Evolutionary conservation across 2,888 invertebrate genomes (phyloP), one percentile per base, ranked within the genome.

Genomic region (Celastrina argiolus): DNA sequence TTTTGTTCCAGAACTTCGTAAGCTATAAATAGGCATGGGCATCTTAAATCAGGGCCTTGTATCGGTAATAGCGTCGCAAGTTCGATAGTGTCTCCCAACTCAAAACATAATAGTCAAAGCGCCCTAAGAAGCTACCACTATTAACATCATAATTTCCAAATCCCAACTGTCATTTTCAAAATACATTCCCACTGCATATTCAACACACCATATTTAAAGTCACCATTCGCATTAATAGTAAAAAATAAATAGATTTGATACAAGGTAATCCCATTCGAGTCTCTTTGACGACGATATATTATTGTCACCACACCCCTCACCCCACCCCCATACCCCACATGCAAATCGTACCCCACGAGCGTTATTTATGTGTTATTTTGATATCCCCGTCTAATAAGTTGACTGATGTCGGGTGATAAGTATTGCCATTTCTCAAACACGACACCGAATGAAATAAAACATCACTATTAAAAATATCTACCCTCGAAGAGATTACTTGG

Each of bases 271-370:
- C 74, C 74, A 75, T 74, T 68, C 67, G 58, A 69, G 70, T 69
- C 70, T 75, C 74, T 75, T 76, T 42, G 66, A 45, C 71, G 71
- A 71, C 71, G 68, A 76, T 76, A 75, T 74, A 75, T 76, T 73
- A 75, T 73, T 71, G 72, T 73, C 74, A 71, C 68, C 68, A 69
- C 51, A 68, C 68, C 68, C 69, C 51, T 67, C 72, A 71, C 72
- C 70, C 58, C 18, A 66, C 22, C 22, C 5, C 10, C 1, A 31
- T 36, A 10, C 10, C 10, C 10, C 12, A 71, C 72, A 75, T 75
- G 76, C 76, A 75, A 76, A 76, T 76, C 64, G 66, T 70, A 63
- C 58, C 69, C 69, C 69, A 70, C 67, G 64, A 69, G 67, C 69
- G 65, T 70, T 67, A 65, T 65, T 58, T 67, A 65, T 65, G 68